Percentiles rank a stretch among this genome's conserved stretches.
phyloP scores from a whole-genome alignment of 2,888 invertebrate genomes.

The Petrolisthes manimaculis region DNA sequence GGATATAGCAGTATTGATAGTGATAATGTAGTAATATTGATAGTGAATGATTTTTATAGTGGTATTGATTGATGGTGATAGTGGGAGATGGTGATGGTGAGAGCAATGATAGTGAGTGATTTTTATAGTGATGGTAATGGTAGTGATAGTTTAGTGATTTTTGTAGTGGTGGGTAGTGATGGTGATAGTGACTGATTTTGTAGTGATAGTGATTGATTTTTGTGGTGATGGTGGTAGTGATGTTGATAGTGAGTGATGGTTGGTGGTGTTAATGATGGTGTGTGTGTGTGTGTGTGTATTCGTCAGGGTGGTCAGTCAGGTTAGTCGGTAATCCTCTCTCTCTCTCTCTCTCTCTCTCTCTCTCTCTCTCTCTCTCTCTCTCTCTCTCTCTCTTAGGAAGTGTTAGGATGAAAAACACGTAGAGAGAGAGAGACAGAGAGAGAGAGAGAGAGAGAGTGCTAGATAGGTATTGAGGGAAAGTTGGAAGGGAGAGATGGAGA shows the following conservation, averaged over 20 bases:
- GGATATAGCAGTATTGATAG: too few relatives aligned
- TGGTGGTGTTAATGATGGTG: background rate
- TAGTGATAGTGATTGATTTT: background rate
- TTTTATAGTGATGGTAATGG: constrained; percentile 1
- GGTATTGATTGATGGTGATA: too few relatives aligned
- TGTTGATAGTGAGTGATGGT: background rate
- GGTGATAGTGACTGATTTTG: background rate
- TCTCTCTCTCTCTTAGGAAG: background rate
- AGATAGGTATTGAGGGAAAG: background rate
- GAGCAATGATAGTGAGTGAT: background rate
- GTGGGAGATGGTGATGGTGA: background rate
- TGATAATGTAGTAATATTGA: too few relatives aligned
- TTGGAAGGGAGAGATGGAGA: background rate
- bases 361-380: too few relatives aligned
- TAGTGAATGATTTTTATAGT: too few relatives aligned
- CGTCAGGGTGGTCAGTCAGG: background rate
- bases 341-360: constrained; percentile 6
- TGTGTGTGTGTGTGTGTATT: background rate
- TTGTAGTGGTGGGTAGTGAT: background rate
- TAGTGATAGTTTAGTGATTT: background rate
- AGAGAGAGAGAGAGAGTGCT: background rate
- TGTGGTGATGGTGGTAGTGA: background rate
- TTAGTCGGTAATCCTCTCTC: background rate
- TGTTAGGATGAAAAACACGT: background rate
- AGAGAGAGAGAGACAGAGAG: background rate